Base-by-base conservation (phyloP, 2,797 vertebrate genomes). In the Melanogrammus aeglefinus region DNA sequence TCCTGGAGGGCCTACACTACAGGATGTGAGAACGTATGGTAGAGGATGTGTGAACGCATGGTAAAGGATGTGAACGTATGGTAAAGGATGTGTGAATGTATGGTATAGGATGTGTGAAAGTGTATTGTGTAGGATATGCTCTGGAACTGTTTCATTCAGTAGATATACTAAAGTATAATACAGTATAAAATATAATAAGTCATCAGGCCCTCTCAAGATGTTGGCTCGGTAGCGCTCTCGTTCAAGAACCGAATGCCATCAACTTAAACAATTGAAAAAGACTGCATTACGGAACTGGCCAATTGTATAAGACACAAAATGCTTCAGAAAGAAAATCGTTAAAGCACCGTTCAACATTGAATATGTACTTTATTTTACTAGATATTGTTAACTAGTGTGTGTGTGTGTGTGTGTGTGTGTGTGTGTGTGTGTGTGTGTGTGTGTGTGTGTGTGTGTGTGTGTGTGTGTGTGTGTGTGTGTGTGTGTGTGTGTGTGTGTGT, bases 371-470 rank as follows among this genome's bases (percentile, higher is more conserved):
- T 39, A 9, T 39, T 39, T 44, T 44, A 44, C 41, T 13, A 44
- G 41, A 44, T 44, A 16, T 51, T 51, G 18, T 51, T 21, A 51
- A 51, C 47, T 51, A 18, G 57, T 63, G 57, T 63, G 57, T 63
- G 57, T 63, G 63, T 69, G 24, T 69, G n/a, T 29, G 24, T 39
- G 38, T 41, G 73, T 74, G 73, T 74, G n/a, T 73, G 72, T 73
- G 33, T 73, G 72, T 39, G 72, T 73, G 36, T 73, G 72, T 73
- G 21, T 74, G 73, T 74, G 73, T 74, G 73, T 74, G 73, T 74
- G 39, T 74, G 73, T 74, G 73, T 74, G 73, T 74, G 73, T 44
- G 38, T 74, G 73, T 74, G 73, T 44, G 73, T 74, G 73, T 44
- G 73, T 74, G 73, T 41, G 73, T 73, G 24, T 39, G 72, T 39